Evolutionary conservation across 2,888 invertebrate genomes (phyloP).

Genomic region (Busseola fusca): DNA sequence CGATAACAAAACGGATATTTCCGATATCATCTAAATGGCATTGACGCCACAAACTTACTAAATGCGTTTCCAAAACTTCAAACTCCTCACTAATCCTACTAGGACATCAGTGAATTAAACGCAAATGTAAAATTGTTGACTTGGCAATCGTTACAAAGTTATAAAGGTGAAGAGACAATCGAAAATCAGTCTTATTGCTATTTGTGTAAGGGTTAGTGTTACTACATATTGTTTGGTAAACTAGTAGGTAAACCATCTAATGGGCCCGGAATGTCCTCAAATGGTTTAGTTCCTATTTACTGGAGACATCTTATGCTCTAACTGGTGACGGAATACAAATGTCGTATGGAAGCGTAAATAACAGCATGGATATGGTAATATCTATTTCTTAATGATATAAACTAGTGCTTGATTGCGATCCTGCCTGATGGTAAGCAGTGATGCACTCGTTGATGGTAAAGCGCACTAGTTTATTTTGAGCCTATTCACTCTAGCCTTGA

Average conservation of each 20-base stretch:
- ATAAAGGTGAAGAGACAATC: not conserved
- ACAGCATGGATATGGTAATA: too few species aligned
- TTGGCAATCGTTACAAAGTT: conserved; percentile 30
- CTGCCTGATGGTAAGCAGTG: too few species aligned
- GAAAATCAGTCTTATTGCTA: conserved; percentile 22
- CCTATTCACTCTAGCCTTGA: too few species aligned
- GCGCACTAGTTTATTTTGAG: too few species aligned
- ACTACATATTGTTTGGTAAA: conserved; percentile 2
- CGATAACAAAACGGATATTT: conserved; percentile 58
- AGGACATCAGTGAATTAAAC: conserved; percentile 7
- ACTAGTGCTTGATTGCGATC: too few species aligned
- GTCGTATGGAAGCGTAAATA: not conserved
- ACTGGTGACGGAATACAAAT: conserved; percentile 14
- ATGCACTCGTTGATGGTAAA: too few species aligned
- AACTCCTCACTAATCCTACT: not conserved
- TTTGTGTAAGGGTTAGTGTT: conserved; percentile 14
- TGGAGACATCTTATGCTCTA: conserved; percentile 37
- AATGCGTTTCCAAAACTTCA: conserved; percentile 29
- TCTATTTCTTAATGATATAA: too few species aligned
- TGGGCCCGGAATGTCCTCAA: conserved; percentile 56
- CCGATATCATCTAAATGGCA: conserved; percentile 58
- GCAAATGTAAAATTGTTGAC: conserved; percentile 42
- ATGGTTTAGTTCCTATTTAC: conserved; percentile 67
- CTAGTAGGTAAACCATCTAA: conserved; percentile 38
- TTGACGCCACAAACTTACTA: conserved; percentile 27